phyloP scores from a whole-genome alignment of 2,888 invertebrate species.

The Danaus chrysippus region DNA sequence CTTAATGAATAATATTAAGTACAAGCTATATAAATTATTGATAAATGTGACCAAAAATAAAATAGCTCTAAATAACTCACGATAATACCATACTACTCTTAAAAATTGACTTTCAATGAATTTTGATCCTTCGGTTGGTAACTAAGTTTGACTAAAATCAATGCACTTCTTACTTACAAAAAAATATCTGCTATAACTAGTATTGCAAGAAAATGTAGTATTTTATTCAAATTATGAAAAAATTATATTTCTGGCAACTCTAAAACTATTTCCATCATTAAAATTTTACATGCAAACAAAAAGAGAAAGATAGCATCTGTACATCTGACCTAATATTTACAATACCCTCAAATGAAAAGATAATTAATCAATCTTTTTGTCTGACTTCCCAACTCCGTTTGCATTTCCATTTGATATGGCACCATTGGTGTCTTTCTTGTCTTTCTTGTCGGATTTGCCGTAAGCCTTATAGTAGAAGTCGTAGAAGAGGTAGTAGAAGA shows the following conservation, averaged over 20 bases:
- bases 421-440: constrained; percentile 41
- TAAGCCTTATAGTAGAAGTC: constrained; percentile 94
- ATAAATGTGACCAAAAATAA: constrained; percentile 27
- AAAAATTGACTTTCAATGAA: constrained; percentile 6
- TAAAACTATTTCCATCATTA: no score
- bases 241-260: no score
- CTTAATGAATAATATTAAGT: background rate
- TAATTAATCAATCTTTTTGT: constrained; percentile 34
- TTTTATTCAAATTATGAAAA: no score
- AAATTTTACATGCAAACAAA: background rate
- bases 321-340: constrained; percentile 15
- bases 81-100: constrained; percentile 11
- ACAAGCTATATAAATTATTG: constrained; percentile 23
- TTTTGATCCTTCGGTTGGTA: constrained; percentile 19
- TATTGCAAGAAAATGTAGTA: no score
- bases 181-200: no score
- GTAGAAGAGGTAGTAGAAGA: constrained; percentile 95
- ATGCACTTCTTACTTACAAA: background rate
- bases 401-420: constrained; percentile 33
- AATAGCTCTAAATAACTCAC: constrained; percentile 16
- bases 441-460: constrained; percentile 50
- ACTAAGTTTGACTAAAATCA: constrained; percentile 21
- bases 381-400: constrained; percentile 23
- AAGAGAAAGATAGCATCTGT: background rate
- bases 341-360: constrained; percentile 9